Conservation (phyloP, 2,797 vertebrate species). For the Pempheris klunzingeri region DNA sequence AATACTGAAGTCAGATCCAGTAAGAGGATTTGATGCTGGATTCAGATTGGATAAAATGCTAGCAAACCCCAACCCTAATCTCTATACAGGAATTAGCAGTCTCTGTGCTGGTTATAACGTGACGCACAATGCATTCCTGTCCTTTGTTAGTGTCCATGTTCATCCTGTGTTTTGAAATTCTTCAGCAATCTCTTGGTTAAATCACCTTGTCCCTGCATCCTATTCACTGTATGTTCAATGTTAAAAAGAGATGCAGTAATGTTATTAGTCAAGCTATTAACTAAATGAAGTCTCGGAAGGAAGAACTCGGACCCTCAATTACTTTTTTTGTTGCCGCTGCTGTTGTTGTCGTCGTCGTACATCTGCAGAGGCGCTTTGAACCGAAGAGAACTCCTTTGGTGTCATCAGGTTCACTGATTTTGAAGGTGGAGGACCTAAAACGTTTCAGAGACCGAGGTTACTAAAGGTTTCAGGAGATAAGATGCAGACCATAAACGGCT, state of each 20-base stretch:
- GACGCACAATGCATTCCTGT: background rate
- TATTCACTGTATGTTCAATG: background rate
- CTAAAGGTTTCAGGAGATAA: slow-evolving; percentile 43
- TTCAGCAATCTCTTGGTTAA: background rate
- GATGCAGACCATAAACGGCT: slow-evolving; percentile 24
- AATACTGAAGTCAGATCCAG: background rate
- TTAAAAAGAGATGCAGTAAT: background rate
- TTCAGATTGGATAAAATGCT: background rate
- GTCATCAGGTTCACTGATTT: slow-evolving; percentile 24
- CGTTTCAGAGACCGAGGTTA: slow-evolving; percentile 4
- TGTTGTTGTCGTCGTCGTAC: no score
- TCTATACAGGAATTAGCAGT: background rate
- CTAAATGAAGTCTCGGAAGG: background rate
- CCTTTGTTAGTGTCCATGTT: background rate
- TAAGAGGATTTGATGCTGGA: background rate
- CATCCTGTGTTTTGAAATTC: background rate
- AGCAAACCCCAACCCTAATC: background rate
- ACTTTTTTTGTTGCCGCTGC: background rate
- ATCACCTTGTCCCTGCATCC: background rate
- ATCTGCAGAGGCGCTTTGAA: background rate
- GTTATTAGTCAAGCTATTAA: background rate
- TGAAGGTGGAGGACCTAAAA: background rate
- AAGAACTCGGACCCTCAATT: background rate
- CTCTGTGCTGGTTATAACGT: background rate
- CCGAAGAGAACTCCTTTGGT: slow-evolving; percentile 5